Conservation (phyloP, 30 jellyfish, hydroid and myxozoan genomes). For the Turritopsis rubra region DNA sequence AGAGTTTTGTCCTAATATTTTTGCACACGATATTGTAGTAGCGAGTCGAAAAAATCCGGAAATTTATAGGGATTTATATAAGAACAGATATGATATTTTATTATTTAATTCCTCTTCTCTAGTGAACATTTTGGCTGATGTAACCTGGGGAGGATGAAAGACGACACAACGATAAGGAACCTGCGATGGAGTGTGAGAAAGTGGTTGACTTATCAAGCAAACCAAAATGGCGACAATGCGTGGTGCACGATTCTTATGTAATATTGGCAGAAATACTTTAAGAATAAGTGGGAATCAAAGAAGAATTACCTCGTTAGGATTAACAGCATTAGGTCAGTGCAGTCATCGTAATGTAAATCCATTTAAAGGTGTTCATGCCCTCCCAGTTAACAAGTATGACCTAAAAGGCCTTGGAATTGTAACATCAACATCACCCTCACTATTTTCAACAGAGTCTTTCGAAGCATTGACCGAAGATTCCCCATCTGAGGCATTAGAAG, state of each 20-base stretch:
- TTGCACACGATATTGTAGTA: too few relatives aligned
- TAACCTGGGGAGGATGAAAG: too few relatives aligned
- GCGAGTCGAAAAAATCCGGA: too few relatives aligned
- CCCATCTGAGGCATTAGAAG: background rate
- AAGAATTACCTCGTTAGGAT: background rate
- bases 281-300: background rate
- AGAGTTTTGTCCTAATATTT: too few relatives aligned
- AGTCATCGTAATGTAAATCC: background rate
- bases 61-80: too few relatives aligned
- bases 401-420: constrained; percentile 16
- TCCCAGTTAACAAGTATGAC: constrained; percentile 29
- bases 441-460: constrained; percentile 16
- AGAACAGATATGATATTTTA: too few relatives aligned
- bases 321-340: constrained; percentile 9
- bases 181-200: too few relatives aligned
- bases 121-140: too few relatives aligned
- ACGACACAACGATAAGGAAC: too few relatives aligned
- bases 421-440: constrained; percentile 1
- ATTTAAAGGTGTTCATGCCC: background rate
- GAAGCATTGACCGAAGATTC: constrained; percentile 20
- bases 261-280: background rate
- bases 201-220: background rate
- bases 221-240: constrained; percentile 8
- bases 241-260: constrained; percentile 9
- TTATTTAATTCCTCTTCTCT: too few relatives aligned